phyloP scores from a whole-genome alignment of 2,888 invertebrate genomes.

The Malacosoma neustria region DNA sequence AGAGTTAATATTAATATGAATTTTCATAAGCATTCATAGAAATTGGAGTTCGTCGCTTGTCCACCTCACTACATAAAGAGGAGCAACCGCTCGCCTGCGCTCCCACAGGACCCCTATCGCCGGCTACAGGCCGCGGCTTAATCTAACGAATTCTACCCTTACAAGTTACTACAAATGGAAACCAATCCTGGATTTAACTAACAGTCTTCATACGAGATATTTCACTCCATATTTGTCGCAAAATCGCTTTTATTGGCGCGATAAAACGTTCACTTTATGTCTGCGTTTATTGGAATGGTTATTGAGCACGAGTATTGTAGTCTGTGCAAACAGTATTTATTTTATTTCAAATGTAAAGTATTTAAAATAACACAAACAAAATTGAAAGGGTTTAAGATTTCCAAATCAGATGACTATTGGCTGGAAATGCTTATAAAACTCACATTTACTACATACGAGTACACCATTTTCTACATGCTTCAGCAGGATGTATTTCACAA shows the following conservation, averaged over 20 bases:
- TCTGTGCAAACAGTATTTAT: too few species aligned
- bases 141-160: conserved; percentile 61
- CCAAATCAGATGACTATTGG: too few species aligned
- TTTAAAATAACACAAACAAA: too few species aligned
- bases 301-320: neutral
- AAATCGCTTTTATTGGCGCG: conserved; percentile 9
- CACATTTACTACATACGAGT: too few species aligned
- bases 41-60: conserved; percentile 7
- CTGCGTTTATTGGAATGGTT: conserved; percentile 10
- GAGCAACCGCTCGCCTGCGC: conserved; percentile 34
- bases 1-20: too few species aligned
- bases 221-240: conserved; percentile 23
- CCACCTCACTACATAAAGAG: conserved; percentile 15
- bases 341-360: too few species aligned
- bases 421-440: too few species aligned
- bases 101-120: conserved; percentile 60
- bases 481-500: too few species aligned
- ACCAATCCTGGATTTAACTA: conserved; percentile 65
- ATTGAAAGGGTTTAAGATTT: too few species aligned
- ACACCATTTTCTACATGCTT: too few species aligned
- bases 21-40: too few species aligned
- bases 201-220: conserved; percentile 33
- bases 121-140: conserved; percentile 50
- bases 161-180: conserved; percentile 63
- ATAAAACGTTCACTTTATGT: conserved; percentile 14